phyloP scores from a whole-genome alignment of 2,888 invertebrate genomes.

The Cheilosia grossa region DNA sequence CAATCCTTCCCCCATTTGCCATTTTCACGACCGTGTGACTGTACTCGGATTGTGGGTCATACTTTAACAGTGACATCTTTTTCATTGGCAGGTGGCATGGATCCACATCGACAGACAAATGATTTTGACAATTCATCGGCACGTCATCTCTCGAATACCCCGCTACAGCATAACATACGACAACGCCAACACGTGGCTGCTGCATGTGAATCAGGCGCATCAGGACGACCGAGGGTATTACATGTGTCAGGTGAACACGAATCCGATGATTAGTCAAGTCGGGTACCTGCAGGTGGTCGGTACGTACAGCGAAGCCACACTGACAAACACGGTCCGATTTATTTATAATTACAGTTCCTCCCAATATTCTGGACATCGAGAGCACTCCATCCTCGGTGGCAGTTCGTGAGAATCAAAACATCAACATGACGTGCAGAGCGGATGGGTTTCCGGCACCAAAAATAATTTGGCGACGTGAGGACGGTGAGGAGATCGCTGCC shows the following conservation, averaged over 20 bases:
- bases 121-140: conserved; percentile 95
- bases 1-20: neutral
- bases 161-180: conserved; percentile 95
- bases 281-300: conserved; percentile 97
- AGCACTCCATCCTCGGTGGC: conserved; percentile 96
- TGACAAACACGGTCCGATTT: neutral
- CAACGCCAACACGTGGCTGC: conserved; percentile 95
- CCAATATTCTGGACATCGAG: conserved; percentile 94
- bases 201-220: conserved; percentile 95
- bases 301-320: conserved; percentile 80
- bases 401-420: conserved; percentile 96
- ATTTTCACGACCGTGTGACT: neutral
- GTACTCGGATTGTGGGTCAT: neutral
- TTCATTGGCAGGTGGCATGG: conserved; percentile 91
- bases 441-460: conserved; percentile 96
- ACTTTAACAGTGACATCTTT: neutral
- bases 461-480: conserved; percentile 96
- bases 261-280: conserved; percentile 97
- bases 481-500: conserved; percentile 93
- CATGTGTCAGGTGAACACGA: conserved; percentile 89
- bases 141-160: conserved; percentile 95
- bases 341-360: conserved; percentile 88
- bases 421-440: conserved; percentile 95
- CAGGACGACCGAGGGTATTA: conserved; percentile 94
- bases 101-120: conserved; percentile 97